A percentile compares a stretch with the other conserved stretches of the same genome.
These are phyloP conservation scores for Rhorus exstirpatorius DNA, from an alignment of 2,888 invertebrate genomes.

Conservation along the genomic window DNA sequence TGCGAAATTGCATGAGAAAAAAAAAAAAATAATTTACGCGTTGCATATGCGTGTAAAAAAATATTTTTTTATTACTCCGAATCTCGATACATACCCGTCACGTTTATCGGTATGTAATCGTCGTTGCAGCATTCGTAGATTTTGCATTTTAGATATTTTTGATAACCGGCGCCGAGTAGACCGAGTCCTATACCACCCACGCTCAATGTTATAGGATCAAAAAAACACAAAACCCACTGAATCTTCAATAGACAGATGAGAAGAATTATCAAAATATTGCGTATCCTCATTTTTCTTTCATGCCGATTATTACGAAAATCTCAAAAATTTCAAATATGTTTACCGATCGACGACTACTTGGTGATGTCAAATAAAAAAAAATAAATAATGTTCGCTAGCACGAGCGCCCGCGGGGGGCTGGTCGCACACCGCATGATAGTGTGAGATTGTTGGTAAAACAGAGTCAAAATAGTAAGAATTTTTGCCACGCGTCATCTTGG, in stretches of 20 bases:
- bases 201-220: conserved; percentile 54
- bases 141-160: conserved; percentile 45
- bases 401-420: too few relatives aligned
- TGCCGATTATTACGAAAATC: conserved; percentile 3
- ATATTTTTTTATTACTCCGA: neutral
- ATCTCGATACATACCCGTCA: conserved; percentile 34
- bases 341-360: neutral
- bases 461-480: neutral
- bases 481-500: neutral
- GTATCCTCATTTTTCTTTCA: conserved; percentile 44
- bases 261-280: neutral
- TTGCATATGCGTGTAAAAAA: neutral
- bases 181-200: conserved; percentile 41
- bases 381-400: too few relatives aligned
- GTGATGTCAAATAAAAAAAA: too few relatives aligned
- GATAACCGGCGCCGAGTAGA: conserved; percentile 43
- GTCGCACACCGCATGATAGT: too few relatives aligned
- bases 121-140: conserved; percentile 58
- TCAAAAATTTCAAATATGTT: neutral
- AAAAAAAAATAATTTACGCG: too few relatives aligned
- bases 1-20: neutral
- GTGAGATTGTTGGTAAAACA: too few relatives aligned
- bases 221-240: conserved; percentile 6
- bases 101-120: conserved; percentile 44
- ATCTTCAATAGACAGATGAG: neutral